Evolutionary conservation across 2,113 vertebrate genomes (phyloP), one percentile per base, ranked within the genome.

Genomic region (Grallaria varia): DNA sequence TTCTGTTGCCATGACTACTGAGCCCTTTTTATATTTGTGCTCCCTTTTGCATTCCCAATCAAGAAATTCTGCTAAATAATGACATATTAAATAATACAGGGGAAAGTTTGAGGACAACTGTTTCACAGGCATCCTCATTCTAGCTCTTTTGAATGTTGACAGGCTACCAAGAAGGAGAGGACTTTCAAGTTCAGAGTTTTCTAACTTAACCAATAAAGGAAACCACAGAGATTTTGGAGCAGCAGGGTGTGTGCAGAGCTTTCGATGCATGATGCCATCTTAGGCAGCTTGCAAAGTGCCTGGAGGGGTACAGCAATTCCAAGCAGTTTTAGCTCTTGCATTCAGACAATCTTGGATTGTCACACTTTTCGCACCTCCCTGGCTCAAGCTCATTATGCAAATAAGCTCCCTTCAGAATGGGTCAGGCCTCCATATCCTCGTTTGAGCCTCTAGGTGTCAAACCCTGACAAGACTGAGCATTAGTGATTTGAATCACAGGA

Each of bases 121-220:
- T 69, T 78, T 75, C 80, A 60, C 24, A 39, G 27, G 4, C 25
- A 47, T 73, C 82, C 55, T 87, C 28, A 45, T 80, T 88, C 18
- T 23, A 45, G 50, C 17, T 86, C 83, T 87, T 92, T 73, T 93
- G 59, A 96, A 96, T 86, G 68, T 44, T 80, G 68, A 90, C 11
- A 49, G 52, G 27, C 75, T 79, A 78, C 56, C 37, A 82, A 85
- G 58, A 78, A n/a, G 33, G 84, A 77, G 50, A 93, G 27, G 17
- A 74, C 37, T 87, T 94, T 84, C 53, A 85, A 82, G 40, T 94
- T 69, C 85, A 88, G 55, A 96, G 35, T 17, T 91, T 96, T 91
- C 64, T 84, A 91, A 80, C 63, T 62, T 53, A 91, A 73, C 25
- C 90, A 86, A 67, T 72, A 55, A 68, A 96, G 89, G n/a, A 80